phyloP scores from a whole-genome alignment of 2,888 invertebrate species.

The Chironomus riparius region DNA sequence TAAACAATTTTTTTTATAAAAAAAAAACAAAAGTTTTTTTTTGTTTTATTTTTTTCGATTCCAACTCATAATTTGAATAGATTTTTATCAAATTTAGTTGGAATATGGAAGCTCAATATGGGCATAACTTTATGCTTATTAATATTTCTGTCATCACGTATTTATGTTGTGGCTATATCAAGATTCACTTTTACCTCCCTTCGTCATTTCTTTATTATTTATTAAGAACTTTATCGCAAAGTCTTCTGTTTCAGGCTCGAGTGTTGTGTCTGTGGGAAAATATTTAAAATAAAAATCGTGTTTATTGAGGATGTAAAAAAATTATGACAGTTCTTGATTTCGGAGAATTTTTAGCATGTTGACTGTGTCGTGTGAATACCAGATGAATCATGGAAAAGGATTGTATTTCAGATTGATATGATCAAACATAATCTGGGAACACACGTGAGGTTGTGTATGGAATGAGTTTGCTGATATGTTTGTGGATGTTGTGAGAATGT shows the following conservation, averaged over 20 bases:
- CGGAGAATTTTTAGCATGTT: too few species aligned
- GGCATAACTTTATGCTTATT: slow-evolving; percentile 9
- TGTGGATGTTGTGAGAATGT: too few species aligned
- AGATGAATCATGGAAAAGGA: too few species aligned
- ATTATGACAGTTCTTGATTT: too few species aligned
- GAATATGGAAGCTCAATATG: slow-evolving; percentile 2
- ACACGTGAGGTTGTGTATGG: too few species aligned
- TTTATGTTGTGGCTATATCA: background rate
- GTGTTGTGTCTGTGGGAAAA: background rate
- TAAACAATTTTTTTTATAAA: background rate
- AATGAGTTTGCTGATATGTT: too few species aligned
- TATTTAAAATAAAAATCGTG: background rate
- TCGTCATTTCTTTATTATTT: background rate
- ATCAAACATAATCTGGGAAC: too few species aligned
- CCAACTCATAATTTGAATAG: slow-evolving; percentile 21
- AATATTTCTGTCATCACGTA: slow-evolving; percentile 2
- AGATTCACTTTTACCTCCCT: background rate
- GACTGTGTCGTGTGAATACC: too few species aligned
- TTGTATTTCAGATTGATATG: too few species aligned
- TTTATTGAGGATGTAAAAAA: background rate
- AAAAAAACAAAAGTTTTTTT: too few species aligned
- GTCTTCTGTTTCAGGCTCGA: background rate
- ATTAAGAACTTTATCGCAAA: background rate
- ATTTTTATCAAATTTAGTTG: slow-evolving; percentile 11
- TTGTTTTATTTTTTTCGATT: background rate